Evolutionary conservation across 2,888 invertebrate species (phyloP).

Genomic region (Autographa pulchrina): DNA sequence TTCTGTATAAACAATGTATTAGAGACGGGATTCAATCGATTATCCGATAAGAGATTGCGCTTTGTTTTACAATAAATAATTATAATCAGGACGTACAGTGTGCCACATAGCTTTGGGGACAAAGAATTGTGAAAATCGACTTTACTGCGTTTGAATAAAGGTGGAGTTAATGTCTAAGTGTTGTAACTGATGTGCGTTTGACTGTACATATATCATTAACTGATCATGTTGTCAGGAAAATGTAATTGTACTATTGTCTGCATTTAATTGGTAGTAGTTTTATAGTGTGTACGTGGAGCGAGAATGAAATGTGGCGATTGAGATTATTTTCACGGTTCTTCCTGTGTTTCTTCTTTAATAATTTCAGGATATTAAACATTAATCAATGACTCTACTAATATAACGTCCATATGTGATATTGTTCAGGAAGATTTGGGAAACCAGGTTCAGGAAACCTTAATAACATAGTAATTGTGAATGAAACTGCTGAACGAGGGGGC

Average conservation of each 20-base stretch:
- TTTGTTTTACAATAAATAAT: slow-evolving; percentile 44
- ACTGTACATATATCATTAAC: slow-evolving; percentile 49
- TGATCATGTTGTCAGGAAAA: slow-evolving; percentile 62
- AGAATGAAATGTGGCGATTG: not conserved
- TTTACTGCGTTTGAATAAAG: not conserved
- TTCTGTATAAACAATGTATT: slow-evolving; percentile 26
- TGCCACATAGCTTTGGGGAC: not conserved
- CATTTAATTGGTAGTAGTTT: slow-evolving; percentile 52
- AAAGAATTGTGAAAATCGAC: not conserved
- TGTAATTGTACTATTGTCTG: slow-evolving; percentile 62
- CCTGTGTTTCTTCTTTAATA: not conserved
- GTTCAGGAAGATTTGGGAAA: too few relatives aligned
- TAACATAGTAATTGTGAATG: too few relatives aligned
- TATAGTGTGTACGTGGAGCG: slow-evolving; percentile 22
- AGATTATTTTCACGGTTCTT: not conserved
- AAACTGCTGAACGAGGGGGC: too few relatives aligned
- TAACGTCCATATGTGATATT: too few relatives aligned
- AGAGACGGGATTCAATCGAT: slow-evolving; percentile 33
- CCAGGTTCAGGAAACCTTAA: too few relatives aligned
- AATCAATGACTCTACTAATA: too few relatives aligned
- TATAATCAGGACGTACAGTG: slow-evolving; percentile 11
- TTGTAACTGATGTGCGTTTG: slow-evolving; percentile 12
- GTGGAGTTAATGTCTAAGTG: not conserved
- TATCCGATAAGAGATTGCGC: slow-evolving; percentile 30
- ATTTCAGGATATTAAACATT: too few relatives aligned